A percentile compares a stretch with the other conserved stretches of the same genome.
These are phyloP conservation scores for Metridium senile DNA, from an alignment of 92 coral and sea anemone species.

Conservation along the genomic window DNA sequence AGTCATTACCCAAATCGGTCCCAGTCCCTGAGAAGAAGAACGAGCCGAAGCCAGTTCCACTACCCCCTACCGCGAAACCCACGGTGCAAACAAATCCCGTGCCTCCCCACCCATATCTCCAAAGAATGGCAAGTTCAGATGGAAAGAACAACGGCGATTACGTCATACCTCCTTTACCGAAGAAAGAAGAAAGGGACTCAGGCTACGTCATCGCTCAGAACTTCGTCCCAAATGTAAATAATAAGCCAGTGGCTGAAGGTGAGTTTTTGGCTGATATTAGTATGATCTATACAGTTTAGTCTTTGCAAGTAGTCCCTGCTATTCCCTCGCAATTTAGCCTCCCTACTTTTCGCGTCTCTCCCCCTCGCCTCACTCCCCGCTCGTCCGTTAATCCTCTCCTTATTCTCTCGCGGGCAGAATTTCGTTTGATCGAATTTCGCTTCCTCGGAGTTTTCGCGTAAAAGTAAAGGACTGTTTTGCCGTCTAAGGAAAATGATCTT, in stretches of 20 bases:
- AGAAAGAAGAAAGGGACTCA: background rate
- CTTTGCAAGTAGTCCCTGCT: too few species aligned
- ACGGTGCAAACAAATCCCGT: conserved; percentile 2
- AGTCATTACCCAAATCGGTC: conserved; percentile 10
- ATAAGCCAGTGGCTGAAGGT: conserved; percentile 6
- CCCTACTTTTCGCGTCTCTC: too few species aligned
- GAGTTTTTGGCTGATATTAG: too few species aligned
- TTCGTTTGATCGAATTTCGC: too few species aligned
- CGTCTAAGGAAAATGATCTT: too few species aligned
- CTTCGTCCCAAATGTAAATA: background rate
- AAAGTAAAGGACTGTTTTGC: too few species aligned
- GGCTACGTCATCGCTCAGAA: background rate
- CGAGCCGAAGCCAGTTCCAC: background rate
- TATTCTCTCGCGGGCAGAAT: too few species aligned
- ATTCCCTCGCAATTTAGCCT: too few species aligned
- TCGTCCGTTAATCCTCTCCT: too few species aligned
- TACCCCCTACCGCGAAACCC: background rate
- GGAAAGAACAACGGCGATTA: background rate
- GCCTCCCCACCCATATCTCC: background rate
- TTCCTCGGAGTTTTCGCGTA: too few species aligned
- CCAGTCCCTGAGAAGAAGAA: background rate
- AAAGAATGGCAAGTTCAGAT: background rate
- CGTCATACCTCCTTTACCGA: background rate
- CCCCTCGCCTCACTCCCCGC: too few species aligned
- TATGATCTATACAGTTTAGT: too few species aligned